Percentiles rank a stretch among this genome's conserved stretches.
phyloP scores from a whole-genome alignment of 1,140 invertebrate species.

The Armadillidium nasatum region DNA sequence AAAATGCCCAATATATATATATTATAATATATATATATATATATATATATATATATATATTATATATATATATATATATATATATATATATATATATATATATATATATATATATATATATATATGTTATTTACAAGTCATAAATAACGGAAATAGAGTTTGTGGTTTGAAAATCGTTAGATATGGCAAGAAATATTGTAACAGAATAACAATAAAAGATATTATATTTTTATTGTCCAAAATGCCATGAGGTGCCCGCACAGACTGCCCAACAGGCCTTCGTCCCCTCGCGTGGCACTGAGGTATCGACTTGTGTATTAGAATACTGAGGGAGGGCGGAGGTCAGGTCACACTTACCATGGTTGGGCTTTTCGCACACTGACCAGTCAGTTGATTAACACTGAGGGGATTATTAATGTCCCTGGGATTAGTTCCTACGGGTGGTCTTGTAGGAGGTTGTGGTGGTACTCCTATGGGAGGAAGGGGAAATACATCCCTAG shows the following conservation, averaged over 20 bases:
- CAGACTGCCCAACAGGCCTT: not conserved
- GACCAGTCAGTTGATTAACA: conserved; percentile 61
- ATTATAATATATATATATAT: not conserved
- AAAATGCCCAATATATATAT: not conserved
- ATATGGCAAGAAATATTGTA: too few species aligned
- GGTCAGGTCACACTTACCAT: conserved; percentile 46
- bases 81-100: conserved; percentile 14
- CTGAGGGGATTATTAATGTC: conserved; percentile 82
- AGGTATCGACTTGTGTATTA: conserved; percentile 2
- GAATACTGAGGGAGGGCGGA: conserved; percentile 6
- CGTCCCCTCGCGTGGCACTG: conserved; percentile 1
- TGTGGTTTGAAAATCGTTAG: too few species aligned
- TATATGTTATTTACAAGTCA: too few species aligned
- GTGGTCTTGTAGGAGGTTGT: conserved; percentile 59
- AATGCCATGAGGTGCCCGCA: not conserved
- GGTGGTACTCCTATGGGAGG: conserved; percentile 29
- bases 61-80: conserved; percentile 14
- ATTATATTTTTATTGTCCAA: too few species aligned
- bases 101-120: not conserved
- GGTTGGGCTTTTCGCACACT: conserved; percentile 43
- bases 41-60: not conserved
- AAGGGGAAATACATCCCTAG: conserved; percentile 48
- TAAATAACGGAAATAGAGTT: too few species aligned
- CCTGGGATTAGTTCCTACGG: conserved; percentile 81
- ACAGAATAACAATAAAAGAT: too few species aligned